Percentiles rank a stretch among this genome's conserved stretches.
These are phyloP conservation scores for Threskiornis aethiopicus DNA, from an alignment of 2,797 vertebrate genomes.

Conservation along the genomic window DNA sequence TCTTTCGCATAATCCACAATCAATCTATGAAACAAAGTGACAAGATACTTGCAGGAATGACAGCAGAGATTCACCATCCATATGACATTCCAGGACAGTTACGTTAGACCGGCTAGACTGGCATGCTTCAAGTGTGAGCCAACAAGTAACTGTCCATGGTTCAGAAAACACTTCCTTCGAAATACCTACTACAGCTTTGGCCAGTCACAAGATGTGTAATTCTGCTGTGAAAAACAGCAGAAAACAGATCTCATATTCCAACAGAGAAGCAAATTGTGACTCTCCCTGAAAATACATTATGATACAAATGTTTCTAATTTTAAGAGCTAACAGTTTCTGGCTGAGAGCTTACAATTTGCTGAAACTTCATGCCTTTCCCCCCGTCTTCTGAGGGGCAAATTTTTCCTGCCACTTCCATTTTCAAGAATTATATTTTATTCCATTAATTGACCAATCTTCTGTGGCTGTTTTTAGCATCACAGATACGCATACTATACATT, in stretches of 20 bases:
- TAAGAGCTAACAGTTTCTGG: not conserved
- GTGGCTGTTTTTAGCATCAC: not conserved
- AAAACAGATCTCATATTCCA: not conserved
- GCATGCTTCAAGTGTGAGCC: not conserved
- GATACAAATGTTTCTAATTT: not conserved
- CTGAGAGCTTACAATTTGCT: not conserved
- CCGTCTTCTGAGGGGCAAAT: not conserved
- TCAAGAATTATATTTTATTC: not conserved
- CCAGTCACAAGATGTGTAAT: not conserved
- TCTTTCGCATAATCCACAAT: not conserved
- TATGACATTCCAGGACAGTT: not conserved
- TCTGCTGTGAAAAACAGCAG: not conserved
- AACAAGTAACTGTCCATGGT: not conserved
- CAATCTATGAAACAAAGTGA: not conserved
- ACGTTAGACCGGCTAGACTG: not conserved
- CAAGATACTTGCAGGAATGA: not conserved
- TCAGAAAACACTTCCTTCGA: not conserved
- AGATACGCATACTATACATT: not conserved
- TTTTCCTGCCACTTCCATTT: not conserved
- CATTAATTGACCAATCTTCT: not conserved
- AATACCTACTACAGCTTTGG: not conserved
- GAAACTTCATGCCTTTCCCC: not conserved
- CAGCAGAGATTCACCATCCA: not conserved
- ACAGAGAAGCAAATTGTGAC: not conserved
- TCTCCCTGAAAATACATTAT: not conserved